Evolutionary conservation across 2,888 invertebrate species (phyloP).

Genomic region (Gymnosoma rotundatum): DNA sequence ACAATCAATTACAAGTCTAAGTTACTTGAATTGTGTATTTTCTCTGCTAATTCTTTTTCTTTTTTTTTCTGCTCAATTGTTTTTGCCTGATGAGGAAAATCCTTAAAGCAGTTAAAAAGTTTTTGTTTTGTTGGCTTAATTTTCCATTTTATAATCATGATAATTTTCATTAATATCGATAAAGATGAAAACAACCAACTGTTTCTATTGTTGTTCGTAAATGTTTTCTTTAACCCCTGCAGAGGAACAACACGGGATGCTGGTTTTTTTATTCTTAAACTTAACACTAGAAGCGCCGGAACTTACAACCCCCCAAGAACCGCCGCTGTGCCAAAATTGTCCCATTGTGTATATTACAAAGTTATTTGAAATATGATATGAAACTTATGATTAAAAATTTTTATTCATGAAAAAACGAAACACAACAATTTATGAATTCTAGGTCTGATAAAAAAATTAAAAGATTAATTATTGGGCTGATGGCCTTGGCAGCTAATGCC

Average conservation of each 20-base stretch:
- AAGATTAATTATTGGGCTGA: too few relatives aligned
- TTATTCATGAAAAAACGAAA: too few relatives aligned
- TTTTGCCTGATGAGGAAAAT: background rate
- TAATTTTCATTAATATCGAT: slow-evolving; percentile 61
- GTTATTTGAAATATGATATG: too few relatives aligned
- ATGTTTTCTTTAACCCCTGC: slow-evolving; percentile 23
- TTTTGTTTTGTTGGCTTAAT: slow-evolving; percentile 54
- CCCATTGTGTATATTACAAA: too few relatives aligned
- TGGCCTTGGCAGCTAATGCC: too few relatives aligned
- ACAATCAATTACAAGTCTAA: slow-evolving; percentile 33
- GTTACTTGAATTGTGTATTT: slow-evolving; percentile 15
- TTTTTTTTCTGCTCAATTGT: background rate
- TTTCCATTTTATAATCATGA: slow-evolving; percentile 50
- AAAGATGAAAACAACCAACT: slow-evolving; percentile 30
- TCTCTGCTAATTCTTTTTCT: background rate
- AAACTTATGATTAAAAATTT: too few relatives aligned
- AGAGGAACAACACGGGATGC: too few relatives aligned
- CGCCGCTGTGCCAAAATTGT: too few relatives aligned
- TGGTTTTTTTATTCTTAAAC: background rate
- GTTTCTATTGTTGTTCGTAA: slow-evolving; percentile 16
- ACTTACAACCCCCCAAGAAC: too few relatives aligned
- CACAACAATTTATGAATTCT: too few relatives aligned
- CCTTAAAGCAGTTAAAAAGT: slow-evolving; percentile 40
- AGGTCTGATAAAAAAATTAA: too few relatives aligned
- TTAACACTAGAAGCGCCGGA: too few relatives aligned